phyloP scores from a whole-genome alignment of 2,888 invertebrate genomes.

The Hyposoter dolosus region DNA sequence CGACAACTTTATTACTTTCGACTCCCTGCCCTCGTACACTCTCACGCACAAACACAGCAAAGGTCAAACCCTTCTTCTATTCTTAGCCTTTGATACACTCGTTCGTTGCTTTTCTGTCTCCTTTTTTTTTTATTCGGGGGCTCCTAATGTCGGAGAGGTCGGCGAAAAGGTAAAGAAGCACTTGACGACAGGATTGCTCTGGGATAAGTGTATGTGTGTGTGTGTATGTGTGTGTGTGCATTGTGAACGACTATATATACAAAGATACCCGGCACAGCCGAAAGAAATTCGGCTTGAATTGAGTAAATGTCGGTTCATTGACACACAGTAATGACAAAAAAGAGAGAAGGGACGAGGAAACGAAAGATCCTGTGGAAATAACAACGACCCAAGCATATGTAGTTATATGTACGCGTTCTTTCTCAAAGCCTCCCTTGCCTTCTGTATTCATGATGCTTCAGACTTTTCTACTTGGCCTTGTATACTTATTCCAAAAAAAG shows the following conservation, averaged over 20 bases:
- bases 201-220: conserved; percentile 41
- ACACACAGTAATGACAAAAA: conserved; percentile 11
- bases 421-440: background rate
- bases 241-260: background rate
- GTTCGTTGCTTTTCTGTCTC: background rate
- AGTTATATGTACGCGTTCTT: background rate
- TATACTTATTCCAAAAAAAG: background rate
- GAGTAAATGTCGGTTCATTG: conserved; percentile 49
- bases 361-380: conserved; percentile 29
- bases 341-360: background rate
- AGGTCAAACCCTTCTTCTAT: conserved; percentile 28
- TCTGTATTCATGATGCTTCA: conserved; percentile 22
- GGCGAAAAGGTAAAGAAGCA: conserved; percentile 51
- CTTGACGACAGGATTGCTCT: conserved; percentile 55
- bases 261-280: background rate
- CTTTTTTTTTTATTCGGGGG: conserved; percentile 24
- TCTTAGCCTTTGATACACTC: conserved; percentile 42
- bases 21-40: background rate
- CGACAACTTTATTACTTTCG: conserved; percentile 3
- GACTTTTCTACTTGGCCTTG: background rate
- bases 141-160: conserved; percentile 33
- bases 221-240: conserved; percentile 35
- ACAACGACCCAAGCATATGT: conserved; percentile 30
- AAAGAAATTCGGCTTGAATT: conserved; percentile 26
- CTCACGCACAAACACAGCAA: background rate